Evolutionary conservation across 2,888 invertebrate genomes (phyloP).

Genomic region (Apamea crenata): DNA sequence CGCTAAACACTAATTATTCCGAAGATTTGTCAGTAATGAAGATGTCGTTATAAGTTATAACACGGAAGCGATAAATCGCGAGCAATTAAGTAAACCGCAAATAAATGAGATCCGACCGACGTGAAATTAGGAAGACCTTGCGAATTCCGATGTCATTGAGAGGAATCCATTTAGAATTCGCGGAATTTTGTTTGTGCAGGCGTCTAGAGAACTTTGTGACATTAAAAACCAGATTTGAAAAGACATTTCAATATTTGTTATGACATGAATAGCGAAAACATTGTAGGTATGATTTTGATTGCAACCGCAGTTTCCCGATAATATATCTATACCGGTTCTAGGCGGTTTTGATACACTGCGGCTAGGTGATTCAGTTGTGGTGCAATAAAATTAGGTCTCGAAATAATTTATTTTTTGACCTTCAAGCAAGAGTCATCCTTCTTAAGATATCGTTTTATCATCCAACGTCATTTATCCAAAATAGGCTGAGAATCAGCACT

Average conservation of each 20-base stretch:
- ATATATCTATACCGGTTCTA: not conserved
- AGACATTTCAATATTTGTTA: not conserved
- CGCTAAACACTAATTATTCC: not conserved
- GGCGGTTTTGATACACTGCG: not conserved
- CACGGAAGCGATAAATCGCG: not conserved
- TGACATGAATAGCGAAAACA: not conserved
- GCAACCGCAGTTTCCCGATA: not conserved
- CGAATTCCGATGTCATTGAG: slow-evolving; percentile 21
- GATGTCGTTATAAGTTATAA: not conserved
- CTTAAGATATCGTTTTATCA: not conserved
- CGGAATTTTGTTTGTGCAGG: slow-evolving; percentile 26
- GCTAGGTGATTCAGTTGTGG: slow-evolving; percentile 14
- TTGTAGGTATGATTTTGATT: not conserved
- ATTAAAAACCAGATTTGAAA: slow-evolving; percentile 14
- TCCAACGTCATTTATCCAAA: not conserved
- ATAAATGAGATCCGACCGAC: slow-evolving; percentile 26
- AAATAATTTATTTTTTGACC: slow-evolving; percentile 13
- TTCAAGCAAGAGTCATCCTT: slow-evolving; percentile 19
- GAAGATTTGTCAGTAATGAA: slow-evolving; percentile 4
- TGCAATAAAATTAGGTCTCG: slow-evolving; percentile 7
- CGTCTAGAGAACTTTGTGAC: not conserved
- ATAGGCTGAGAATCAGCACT: not conserved
- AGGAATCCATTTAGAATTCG: slow-evolving; percentile 17
- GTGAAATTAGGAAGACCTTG: slow-evolving; percentile 48
- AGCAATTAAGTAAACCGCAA: slow-evolving; percentile 23